phyloP scores from a whole-genome alignment of 2,888 invertebrate species.

The Amblyteles armatorius region DNA sequence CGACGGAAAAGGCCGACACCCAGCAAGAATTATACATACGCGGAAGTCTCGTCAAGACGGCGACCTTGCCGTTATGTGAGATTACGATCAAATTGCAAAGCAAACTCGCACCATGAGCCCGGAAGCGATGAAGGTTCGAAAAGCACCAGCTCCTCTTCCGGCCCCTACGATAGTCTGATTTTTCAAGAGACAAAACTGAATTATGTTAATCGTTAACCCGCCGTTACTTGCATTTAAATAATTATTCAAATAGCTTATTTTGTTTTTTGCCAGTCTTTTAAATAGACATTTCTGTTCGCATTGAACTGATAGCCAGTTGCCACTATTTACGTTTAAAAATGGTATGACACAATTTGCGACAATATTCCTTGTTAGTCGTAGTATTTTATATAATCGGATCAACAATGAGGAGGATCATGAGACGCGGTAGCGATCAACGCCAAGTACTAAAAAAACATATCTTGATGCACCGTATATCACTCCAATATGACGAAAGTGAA shows the following conservation, averaged over 20 bases:
- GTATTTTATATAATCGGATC: no score
- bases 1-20: constrained; percentile 63
- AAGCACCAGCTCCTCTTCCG: constrained; percentile 95
- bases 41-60: constrained; percentile 73
- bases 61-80: constrained; percentile 80
- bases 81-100: constrained; percentile 82
- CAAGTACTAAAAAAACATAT: no score
- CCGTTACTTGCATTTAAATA: not conserved
- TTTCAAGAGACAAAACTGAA: not conserved
- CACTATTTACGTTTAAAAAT: no score
- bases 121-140: constrained; percentile 95
- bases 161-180: constrained; percentile 93
- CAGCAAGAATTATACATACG: constrained; percentile 47
- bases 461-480: no score
- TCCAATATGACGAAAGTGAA: no score
- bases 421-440: no score
- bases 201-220: not conserved
- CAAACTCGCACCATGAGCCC: constrained; percentile 86
- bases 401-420: no score
- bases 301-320: no score
- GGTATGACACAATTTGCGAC: no score
- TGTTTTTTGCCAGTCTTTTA: not conserved
- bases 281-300: no score
- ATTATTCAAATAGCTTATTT: not conserved
- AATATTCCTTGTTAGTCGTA: no score